Evolutionary conservation across 1,140 invertebrate species (phyloP), one percentile per base, ranked within the genome.

Genomic region (Heliconius eleuchia): DNA sequence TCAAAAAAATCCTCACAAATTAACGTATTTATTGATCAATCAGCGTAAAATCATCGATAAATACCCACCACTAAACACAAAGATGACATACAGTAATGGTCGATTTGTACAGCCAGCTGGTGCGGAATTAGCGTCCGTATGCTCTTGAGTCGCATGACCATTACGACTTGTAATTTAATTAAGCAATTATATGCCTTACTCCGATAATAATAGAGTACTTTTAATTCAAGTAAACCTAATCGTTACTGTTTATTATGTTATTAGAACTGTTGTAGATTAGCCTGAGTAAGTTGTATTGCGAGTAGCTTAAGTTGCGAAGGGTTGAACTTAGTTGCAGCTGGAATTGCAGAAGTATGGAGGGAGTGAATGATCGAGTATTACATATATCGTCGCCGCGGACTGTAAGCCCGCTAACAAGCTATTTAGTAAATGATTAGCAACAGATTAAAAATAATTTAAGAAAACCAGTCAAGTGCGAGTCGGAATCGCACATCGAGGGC

Each of bases 11-110:
- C 0, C 42, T 42, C 11, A 13, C 3, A 13, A 19, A 19, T 7
- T 52, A 3, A 46, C 13, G 0, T 6, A n/a, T 57, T 57, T 9
- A 57, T 57, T 57, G n/a, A 57, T 23, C 7, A n/a, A 57, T 23
- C 7, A 6, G 19, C 2, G 3, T n/a, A 6, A 7, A 57, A 6
- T 66, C 82, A 86, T 83, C 81, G 81, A 83, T 83, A 78, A 37
- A 34, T 73, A 76, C 76, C 37, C 87, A 80, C 34, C 87, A 66
- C 87, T 90, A 83, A 37, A 18, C 78, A 83, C 84, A 79, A 85
- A 88, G 87, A 91, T 92, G 91, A 92, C 89, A 88, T 91, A 91
- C 90, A 91, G 90, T 92, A 92, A 92, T 92, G 87, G 88, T 77
- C 79, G 86, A 80, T 86, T 85, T 88, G 85, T 84, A 85, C 80